Evolutionary conservation across 2,888 invertebrate genomes (phyloP).

Genomic region (Habroteleia sp.): DNA sequence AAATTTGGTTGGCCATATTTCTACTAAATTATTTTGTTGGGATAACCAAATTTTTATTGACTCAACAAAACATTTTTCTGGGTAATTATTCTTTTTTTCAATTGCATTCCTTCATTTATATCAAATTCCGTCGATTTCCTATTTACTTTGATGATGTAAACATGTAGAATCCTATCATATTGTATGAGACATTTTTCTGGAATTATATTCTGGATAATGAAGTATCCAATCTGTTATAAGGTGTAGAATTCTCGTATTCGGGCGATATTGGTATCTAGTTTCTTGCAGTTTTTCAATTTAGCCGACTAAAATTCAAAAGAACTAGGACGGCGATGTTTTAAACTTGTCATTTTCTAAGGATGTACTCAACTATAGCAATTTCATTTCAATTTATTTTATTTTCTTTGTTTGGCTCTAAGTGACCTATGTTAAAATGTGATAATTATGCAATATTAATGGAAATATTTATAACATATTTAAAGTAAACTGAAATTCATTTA

Average conservation of each 20-base stretch:
- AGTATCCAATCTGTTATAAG: constrained; percentile 42
- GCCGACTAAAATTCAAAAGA: constrained; percentile 13
- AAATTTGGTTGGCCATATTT: too few relatives aligned
- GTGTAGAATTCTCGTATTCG: constrained; percentile 29
- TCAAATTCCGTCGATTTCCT: constrained; percentile 23
- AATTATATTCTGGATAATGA: constrained; percentile 45
- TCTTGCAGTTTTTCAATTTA: constrained; percentile 37
- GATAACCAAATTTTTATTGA: too few relatives aligned
- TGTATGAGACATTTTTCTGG: constrained; percentile 36
- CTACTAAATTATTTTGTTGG: too few relatives aligned
- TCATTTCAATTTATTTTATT: too few relatives aligned
- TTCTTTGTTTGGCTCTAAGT: neutral
- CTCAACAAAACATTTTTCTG: too few relatives aligned
- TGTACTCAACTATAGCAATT: too few relatives aligned
- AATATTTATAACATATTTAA: too few relatives aligned
- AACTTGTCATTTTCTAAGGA: constrained; percentile 1
- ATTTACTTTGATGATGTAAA: constrained; percentile 23
- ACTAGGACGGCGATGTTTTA: constrained; percentile 1
- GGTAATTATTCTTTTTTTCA: constrained; percentile 11
- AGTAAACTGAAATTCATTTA: too few relatives aligned
- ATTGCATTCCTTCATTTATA: constrained; percentile 6
- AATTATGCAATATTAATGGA: too few relatives aligned
- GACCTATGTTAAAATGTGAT: too few relatives aligned
- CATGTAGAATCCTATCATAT: constrained; percentile 37
- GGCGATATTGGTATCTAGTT: constrained; percentile 30